Percentiles rank a stretch among this genome's conserved stretches.
Evolutionary conservation across 2,113 vertebrate genomes (phyloP).

Genomic region (Platichthys stellatus): DNA sequence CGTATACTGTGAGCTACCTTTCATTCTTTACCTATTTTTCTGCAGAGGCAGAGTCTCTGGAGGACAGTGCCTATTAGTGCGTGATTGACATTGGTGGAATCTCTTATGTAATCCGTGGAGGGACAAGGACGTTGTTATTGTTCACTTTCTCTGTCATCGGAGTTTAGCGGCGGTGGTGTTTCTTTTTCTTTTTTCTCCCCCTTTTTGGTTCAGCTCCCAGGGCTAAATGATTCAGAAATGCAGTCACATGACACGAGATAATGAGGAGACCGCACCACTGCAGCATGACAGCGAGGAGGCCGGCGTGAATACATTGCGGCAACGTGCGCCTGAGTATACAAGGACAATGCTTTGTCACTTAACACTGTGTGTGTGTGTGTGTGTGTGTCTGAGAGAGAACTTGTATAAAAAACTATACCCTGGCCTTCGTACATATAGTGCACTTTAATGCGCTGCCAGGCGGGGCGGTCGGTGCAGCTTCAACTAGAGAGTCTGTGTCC

Average conservation of each 20-base stretch:
- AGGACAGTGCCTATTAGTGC: conserved; percentile 59
- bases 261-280: conserved; percentile 66
- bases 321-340: conserved; percentile 59
- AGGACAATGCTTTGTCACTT: conserved; percentile 64
- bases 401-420: conserved; percentile 3
- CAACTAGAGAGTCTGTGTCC: conserved; percentile 30
- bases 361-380: conserved; percentile 12
- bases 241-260: conserved; percentile 75
- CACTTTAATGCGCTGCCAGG: conserved; percentile 43
- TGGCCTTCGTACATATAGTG: conserved; percentile 44
- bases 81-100: conserved; percentile 68
- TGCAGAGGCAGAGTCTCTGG: conserved; percentile 39
- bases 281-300: conserved; percentile 64
- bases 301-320: conserved; percentile 63
- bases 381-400: not conserved
- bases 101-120: conserved; percentile 69
- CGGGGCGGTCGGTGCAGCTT: conserved; percentile 31
- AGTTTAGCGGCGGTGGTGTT: conserved; percentile 56
- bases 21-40: conserved; percentile 35
- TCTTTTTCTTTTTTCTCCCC: conserved; percentile 28
- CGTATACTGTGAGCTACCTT: conserved; percentile 14
- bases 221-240: conserved; percentile 77
- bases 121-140: conserved; percentile 69
- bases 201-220: conserved; percentile 61
- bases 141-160: conserved; percentile 66